Evolutionary conservation across 1,140 invertebrate species (phyloP).

Genomic region (Mactra quadrangularis): DNA sequence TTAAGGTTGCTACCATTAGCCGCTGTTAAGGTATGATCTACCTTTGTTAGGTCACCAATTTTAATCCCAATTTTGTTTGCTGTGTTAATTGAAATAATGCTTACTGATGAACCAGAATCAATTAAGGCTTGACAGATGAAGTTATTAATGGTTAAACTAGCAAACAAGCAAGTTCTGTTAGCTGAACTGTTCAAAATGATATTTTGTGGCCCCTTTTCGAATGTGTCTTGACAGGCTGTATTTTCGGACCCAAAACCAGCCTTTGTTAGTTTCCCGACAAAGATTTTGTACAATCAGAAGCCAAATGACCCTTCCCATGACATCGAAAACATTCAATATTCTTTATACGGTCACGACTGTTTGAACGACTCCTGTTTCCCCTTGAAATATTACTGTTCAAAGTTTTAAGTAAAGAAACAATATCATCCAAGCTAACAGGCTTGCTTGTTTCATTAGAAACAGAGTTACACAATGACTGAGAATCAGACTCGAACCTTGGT

Average conservation of each 20-base stretch:
- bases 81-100: neutral
- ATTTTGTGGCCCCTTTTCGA: neutral
- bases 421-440: neutral
- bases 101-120: neutral
- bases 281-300: neutral
- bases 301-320: constrained; percentile 1
- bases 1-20: constrained; percentile 12
- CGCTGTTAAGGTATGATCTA: neutral
- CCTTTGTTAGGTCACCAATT: neutral
- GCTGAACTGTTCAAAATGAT: neutral
- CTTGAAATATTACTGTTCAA: neutral
- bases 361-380: neutral
- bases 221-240: neutral
- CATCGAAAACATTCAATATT: neutral
- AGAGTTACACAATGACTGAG: neutral
- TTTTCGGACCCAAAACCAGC: neutral
- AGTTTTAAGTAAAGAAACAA: neutral
- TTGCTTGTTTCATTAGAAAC: neutral
- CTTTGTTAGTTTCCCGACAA: neutral
- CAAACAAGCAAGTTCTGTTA: neutral
- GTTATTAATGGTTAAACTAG: neutral
- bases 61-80: neutral
- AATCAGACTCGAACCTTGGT: constrained; percentile 2
- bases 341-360: neutral
- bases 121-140: neutral